A percentile compares a stretch with the other conserved stretches of the same genome.
phyloP scores from a whole-genome alignment of 2,113 vertebrate species.

The Gracilinanus agilis region DNA sequence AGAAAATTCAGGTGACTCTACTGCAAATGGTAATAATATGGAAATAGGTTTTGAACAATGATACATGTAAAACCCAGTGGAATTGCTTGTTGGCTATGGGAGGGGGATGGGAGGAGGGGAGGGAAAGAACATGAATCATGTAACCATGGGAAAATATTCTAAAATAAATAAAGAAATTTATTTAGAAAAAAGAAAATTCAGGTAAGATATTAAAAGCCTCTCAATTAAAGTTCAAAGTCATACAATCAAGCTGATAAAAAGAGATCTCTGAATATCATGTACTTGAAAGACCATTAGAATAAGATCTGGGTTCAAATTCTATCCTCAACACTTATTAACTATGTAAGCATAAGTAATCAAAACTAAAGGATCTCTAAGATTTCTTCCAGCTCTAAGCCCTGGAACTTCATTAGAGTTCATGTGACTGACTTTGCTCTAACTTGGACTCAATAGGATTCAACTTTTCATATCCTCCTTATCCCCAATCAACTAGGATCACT shows the following conservation, averaged over 20 bases:
- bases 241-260: not conserved
- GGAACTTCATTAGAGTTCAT: not conserved
- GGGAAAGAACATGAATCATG: too few relatives aligned
- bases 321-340: not conserved
- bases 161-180: too few relatives aligned
- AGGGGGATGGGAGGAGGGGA: too few relatives aligned
- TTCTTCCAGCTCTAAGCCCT: not conserved
- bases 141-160: too few relatives aligned
- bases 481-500: not conserved
- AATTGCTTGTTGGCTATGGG: too few relatives aligned
- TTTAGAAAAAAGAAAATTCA: too few relatives aligned
- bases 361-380: not conserved
- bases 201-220: not conserved
- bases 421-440: not conserved
- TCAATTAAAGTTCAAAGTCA: not conserved
- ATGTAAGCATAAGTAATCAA: not conserved
- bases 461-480: not conserved
- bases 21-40: too few relatives aligned
- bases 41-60: too few relatives aligned
- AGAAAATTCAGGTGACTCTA: not conserved
- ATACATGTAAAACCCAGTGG: too few relatives aligned
- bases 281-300: not conserved
- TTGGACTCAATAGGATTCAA: not conserved
- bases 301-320: not conserved
- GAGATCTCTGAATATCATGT: not conserved